Percentiles rank a stretch among this genome's conserved stretches.
phyloP scores from a whole-genome alignment of 2,888 invertebrate genomes.

The Drosophila macrothrix region DNA sequence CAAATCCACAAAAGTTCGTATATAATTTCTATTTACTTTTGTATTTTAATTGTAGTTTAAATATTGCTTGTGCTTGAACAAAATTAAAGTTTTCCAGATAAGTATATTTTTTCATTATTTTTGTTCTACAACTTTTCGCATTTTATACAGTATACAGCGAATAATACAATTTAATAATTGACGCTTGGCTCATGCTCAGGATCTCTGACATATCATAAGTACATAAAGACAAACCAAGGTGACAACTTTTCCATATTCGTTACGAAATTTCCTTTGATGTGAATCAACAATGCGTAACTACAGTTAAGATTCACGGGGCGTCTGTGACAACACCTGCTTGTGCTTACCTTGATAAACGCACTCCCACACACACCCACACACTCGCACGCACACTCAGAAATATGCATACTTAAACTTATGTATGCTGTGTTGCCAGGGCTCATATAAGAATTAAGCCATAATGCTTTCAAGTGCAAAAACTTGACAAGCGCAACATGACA shows the following conservation, averaged over 20 bases:
- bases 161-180: constrained; percentile 7
- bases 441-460: constrained; percentile 79
- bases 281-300: constrained; percentile 61
- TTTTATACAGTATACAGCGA: accelerated
- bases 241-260: constrained; percentile 10
- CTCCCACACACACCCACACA: not conserved
- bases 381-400: not conserved
- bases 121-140: not conserved
- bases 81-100: not conserved
- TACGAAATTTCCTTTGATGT: constrained; percentile 44
- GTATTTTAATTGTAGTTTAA: not conserved
- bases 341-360: constrained; percentile 11
- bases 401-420: constrained; percentile 10
- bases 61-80: not conserved
- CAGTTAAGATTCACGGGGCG: constrained; percentile 37
- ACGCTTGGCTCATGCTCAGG: constrained; percentile 2
- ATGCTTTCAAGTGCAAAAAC: constrained; percentile 80
- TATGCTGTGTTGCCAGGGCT: constrained; percentile 43
- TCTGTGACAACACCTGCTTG: constrained; percentile 48
- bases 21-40: not conserved
- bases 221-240: constrained; percentile 1
- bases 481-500: constrained; percentile 82
- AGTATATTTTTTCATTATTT: not conserved
- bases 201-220: not conserved
- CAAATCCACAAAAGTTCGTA: not conserved